A percentile compares a stretch with the other conserved stretches of the same genome.
Conservation (phyloP, 2,888 invertebrate species). For the Mycogona germanica region DNA sequence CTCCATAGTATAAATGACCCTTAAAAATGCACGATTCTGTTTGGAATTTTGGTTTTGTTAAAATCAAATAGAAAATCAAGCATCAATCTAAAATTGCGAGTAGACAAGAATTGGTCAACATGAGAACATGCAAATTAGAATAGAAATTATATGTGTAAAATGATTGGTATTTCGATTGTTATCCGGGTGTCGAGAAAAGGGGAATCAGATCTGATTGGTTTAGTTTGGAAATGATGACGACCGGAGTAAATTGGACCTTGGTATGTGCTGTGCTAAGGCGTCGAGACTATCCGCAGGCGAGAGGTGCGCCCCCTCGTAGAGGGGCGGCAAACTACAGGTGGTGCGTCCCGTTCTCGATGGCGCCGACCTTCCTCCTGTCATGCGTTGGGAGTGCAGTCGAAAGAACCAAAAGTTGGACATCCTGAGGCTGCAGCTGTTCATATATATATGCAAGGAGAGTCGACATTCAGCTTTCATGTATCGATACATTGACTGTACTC, state of each 20-base stretch:
- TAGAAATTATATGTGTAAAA: too few species aligned
- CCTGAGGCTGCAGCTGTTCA: constrained; percentile 35
- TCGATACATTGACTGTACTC: too few species aligned
- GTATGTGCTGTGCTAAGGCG: constrained; percentile 83
- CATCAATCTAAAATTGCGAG: too few species aligned
- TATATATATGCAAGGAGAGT: too few species aligned
- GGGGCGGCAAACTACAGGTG: constrained; percentile 18
- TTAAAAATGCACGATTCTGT: not conserved
- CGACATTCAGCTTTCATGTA: too few species aligned
- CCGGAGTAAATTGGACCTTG: constrained; percentile 48
- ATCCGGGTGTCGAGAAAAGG: too few species aligned
- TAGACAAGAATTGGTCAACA: too few species aligned
- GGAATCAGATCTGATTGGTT: too few species aligned
- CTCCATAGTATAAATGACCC: not conserved
- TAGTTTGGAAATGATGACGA: too few species aligned
- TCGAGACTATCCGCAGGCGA: constrained; percentile 79
- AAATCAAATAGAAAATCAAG: too few species aligned
- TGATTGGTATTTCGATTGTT: too few species aligned
- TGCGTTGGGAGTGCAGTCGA: constrained; percentile 76
- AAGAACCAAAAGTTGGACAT: constrained; percentile 89
- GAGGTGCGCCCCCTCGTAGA: constrained; percentile 62
- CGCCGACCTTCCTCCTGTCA: constrained; percentile 31
- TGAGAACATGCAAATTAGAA: too few species aligned
- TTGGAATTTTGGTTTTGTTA: not conserved
- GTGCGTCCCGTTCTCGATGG: constrained; percentile 12